These are phyloP conservation scores for Vidua macroura DNA, from an alignment of 2,113 vertebrate genomes.

Conservation along the genomic window DNA sequence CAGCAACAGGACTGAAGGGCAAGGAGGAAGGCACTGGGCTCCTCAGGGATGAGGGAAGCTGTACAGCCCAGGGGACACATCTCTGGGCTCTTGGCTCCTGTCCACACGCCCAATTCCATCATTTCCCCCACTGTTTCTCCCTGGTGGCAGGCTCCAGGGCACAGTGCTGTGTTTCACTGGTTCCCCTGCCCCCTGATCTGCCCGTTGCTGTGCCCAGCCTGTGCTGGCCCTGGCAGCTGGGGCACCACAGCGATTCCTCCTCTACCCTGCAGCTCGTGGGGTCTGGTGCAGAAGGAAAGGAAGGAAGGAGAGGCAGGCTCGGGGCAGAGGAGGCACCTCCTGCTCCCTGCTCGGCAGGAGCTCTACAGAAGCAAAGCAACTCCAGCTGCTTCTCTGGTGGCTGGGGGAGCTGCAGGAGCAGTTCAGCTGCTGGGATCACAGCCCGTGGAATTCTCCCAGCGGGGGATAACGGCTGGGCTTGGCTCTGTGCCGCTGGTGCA, in stretches of 20 bases:
- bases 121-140: background rate
- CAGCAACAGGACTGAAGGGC: background rate
- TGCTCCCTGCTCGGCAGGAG: background rate
- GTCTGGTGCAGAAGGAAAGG: background rate
- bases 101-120: background rate
- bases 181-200: background rate
- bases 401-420: background rate
- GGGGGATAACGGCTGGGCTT: rapidly evolving
- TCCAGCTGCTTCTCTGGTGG: background rate
- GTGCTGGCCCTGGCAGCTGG: background rate
- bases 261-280: background rate
- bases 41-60: background rate
- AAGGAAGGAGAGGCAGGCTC: background rate
- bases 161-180: background rate
- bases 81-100: background rate
- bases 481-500: background rate
- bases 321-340: background rate
- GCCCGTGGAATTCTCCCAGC: background rate
- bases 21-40: background rate
- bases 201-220: background rate
- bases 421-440: background rate
- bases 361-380: background rate
- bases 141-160: background rate
- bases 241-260: background rate
- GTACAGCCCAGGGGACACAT: background rate